These are phyloP conservation scores for Gerris lacustris DNA, from an alignment of 2,888 invertebrate genomes.

Conservation along the genomic window DNA sequence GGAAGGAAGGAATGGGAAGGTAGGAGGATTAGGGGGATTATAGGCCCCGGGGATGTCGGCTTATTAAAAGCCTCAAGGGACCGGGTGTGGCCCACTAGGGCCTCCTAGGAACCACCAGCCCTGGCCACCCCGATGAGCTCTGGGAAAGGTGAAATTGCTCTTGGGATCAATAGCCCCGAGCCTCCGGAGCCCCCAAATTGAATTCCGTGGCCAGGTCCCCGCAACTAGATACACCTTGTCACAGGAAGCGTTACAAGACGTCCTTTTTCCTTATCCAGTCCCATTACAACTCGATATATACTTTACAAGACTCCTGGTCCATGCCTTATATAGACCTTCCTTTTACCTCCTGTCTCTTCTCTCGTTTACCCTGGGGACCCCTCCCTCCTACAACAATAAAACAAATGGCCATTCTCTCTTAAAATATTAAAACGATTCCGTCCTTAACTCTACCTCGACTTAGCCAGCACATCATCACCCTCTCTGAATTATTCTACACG, in stretches of 20 bases:
- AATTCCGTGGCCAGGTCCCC: neutral
- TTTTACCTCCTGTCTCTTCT: neutral
- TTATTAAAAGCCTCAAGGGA: slow-evolving; percentile 3
- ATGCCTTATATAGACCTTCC: neutral
- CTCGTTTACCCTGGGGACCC: neutral
- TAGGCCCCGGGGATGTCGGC: neutral
- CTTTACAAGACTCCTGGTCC: neutral
- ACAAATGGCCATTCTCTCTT: slow-evolving; percentile 3
- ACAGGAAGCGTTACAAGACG: neutral
- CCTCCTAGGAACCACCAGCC: neutral
- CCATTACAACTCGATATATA: slow-evolving; percentile 1
- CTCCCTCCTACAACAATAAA: neutral
- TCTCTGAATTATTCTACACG: neutral
- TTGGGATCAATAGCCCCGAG: slow-evolving; percentile 1
- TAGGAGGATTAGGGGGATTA: slow-evolving; percentile 3
- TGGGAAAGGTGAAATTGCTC: slow-evolving; percentile 5
- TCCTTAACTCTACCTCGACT: neutral
- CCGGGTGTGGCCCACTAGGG: neutral
- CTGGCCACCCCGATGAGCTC: neutral
- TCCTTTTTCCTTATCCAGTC: neutral
- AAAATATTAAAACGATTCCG: neutral
- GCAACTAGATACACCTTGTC: neutral
- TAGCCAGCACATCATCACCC: neutral
- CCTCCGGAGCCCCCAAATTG: neutral
- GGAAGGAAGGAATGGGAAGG: neutral